These are phyloP conservation scores for Peromyscus leucopus DNA, from an alignment of 2,113 vertebrate species.

Conservation along the genomic window DNA sequence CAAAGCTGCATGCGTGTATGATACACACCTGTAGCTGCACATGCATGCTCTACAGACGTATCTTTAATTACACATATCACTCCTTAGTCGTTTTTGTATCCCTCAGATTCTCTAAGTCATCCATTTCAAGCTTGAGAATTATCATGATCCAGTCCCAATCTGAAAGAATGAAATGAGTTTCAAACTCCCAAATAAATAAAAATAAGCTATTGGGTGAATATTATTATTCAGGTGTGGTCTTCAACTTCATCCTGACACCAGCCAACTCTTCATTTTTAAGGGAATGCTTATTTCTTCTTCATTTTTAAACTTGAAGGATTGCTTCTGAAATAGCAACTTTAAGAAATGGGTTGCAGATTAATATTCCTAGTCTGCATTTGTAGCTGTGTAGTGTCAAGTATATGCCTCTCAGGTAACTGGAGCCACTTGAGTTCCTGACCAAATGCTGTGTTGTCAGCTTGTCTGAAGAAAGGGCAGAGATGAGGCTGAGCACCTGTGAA, in stretches of 20 bases:
- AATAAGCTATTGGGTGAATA: not conserved
- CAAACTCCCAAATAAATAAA: not conserved
- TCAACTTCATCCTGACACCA: not conserved
- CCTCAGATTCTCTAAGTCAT: conserved; percentile 29
- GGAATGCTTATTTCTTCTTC: not conserved
- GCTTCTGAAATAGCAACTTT: conserved; percentile 27
- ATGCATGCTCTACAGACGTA: not conserved
- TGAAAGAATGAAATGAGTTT: not conserved
- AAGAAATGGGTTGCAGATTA: not conserved
- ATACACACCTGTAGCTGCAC: too few species aligned
- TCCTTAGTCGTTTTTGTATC: not conserved
- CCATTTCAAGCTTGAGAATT: not conserved
- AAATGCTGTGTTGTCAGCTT: conserved; percentile 35
- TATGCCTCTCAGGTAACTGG: conserved; percentile 31
- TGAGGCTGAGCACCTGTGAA: conserved; percentile 37
- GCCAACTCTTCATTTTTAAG: not conserved
- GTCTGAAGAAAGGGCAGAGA: conserved; percentile 64
- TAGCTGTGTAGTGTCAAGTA: not conserved
- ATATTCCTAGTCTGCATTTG: not conserved
- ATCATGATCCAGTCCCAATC: not conserved
- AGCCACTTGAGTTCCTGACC: conserved; percentile 38
- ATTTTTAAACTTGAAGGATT: conserved; percentile 12
- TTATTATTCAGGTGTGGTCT: not conserved
- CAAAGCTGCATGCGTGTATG: not conserved
- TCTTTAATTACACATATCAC: not conserved